Evolutionary conservation across 2,113 vertebrate genomes (phyloP), one percentile per base, ranked within the genome.

Genomic region (Sardina pilchardus): DNA sequence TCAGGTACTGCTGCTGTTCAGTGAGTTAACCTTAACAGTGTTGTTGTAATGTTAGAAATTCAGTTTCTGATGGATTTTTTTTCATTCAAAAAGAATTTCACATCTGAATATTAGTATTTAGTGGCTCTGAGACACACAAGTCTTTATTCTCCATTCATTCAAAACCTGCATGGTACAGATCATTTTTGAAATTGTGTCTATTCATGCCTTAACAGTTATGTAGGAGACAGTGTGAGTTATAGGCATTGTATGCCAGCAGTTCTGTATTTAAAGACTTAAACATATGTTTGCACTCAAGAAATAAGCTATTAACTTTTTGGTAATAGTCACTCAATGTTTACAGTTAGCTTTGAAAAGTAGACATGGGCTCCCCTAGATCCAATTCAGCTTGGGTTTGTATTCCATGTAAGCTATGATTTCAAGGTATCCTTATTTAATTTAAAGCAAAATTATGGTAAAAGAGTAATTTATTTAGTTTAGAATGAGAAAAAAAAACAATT

Each of bases 191-290:
- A 78, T 34, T 36, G 30, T 78, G 71, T 78, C 30, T 34, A 78
- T 34, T 78, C 71, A 78, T 78, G 71, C 71, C 71, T 78, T 78
- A 78, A 78, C 34, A 36, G 71, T 78, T 17, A 3, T 36, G 21
- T 78, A 78, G 71, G 71, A 78, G 71, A 16, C 26, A 14, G 34
- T 39, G 71, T 16, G 34, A 17, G 34, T 1, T 67, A 67, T 39
- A 78, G 71, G 71, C 34, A 78, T 78, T 30, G 63, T 78, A 78
- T 34, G 71, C 71, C 71, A 78, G 71, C 71, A 14, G 30, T 44
- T 43, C 81, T 67, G 83, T 84, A 48, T 80, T 84, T 63, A 34
- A 87, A 87, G 24, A 43, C 78, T 81, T 81, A 83, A 59, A 83
- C 16, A 75, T 78, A 26, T 53, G 34, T 85, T 85, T 85, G 84